Evolutionary conservation across 2,888 invertebrate genomes (phyloP), one percentile per base, ranked within the genome.

Genomic region (Eupithecia vulgata): DNA sequence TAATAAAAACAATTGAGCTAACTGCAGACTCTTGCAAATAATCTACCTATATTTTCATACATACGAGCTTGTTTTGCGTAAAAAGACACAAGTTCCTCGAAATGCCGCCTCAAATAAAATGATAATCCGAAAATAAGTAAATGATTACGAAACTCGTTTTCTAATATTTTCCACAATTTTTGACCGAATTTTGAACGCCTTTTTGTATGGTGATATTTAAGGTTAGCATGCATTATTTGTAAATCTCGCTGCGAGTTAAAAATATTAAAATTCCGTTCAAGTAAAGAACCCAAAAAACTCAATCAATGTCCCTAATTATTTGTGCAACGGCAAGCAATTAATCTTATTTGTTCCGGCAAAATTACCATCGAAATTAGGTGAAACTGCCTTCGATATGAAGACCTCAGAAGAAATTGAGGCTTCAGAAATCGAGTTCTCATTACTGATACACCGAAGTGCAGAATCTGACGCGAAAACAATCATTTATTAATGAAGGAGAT

Each of bases 391-490:
- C 91, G 76, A 87, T 90, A 90, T 84, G 83, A 82, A 84, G 81
- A 82, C 80, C 80, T 83, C 78, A 78, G 69, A 85, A 84, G 84
- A 89, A 90, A 86, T 84, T 82, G 82, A 79, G 80, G 82, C 84
- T 85, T 81, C 74, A 78, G 86, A 84, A 87, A 83, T 85, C 86
- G 84, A 79, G 90, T 85, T 84, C 87, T 87, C 88, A 89, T 89
- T 90, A 89, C 84, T 79, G 86, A 92, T 90, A 90, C 92, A 90
- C 84, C 83, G 88, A 90, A 92, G 93, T 93, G 93, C 92, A 92
- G 92, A 91, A 91, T 87, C 86, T 91, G 92, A 91, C 91, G 87
- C 91, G 90, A 90, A 90, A 87, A 91, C 91, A 90, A 91, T 91
- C 84, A 86, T 85, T 88, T 89, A 88, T 90, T 92, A 91, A 91